A percentile compares a stretch with the other conserved stretches of the same genome.
These are phyloP conservation scores for Nannobrachium achirus DNA, from an alignment of 2,113 vertebrate genomes.

Conservation along the genomic window DNA sequence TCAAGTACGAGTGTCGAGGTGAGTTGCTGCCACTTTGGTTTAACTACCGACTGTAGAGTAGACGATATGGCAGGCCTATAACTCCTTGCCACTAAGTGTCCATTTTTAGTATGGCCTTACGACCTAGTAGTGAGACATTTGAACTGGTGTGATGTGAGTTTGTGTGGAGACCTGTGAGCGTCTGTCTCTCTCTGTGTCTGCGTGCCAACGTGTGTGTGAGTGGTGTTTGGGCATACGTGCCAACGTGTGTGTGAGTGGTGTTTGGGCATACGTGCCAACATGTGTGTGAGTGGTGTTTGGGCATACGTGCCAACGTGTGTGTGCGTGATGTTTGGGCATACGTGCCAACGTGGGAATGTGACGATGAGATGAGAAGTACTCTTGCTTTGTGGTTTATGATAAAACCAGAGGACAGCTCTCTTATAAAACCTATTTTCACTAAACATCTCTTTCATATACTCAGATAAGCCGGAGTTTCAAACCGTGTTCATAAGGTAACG, in stretches of 20 bases:
- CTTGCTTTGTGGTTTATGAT: neutral
- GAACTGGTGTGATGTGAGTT: no score
- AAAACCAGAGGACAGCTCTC: conserved; percentile 8
- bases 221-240: neutral
- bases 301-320: neutral
- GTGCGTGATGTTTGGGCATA: neutral
- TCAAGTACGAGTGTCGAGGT: conserved; percentile 99
- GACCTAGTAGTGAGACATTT: no score
- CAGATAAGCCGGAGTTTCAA: conserved; percentile 75
- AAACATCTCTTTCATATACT: conserved; percentile 64
- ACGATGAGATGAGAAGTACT: neutral
- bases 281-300: neutral
- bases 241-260: neutral
- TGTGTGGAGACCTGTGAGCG: no score
- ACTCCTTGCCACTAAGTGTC: no score
- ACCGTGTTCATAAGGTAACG: conserved; percentile 74
- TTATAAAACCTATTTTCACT: conserved; percentile 44
- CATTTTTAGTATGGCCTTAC: no score
- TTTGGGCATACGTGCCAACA: neutral
- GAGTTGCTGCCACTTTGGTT: conserved; percentile 59
- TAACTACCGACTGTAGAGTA: no score
- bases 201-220: neutral
- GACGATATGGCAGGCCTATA: neutral
- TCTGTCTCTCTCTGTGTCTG: neutral
- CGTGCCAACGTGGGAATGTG: neutral